A percentile compares a stretch with the other conserved stretches of the same genome.
Evolutionary conservation across 2,888 invertebrate species (phyloP).

Genomic region (Ornithoptera alexandrae): DNA sequence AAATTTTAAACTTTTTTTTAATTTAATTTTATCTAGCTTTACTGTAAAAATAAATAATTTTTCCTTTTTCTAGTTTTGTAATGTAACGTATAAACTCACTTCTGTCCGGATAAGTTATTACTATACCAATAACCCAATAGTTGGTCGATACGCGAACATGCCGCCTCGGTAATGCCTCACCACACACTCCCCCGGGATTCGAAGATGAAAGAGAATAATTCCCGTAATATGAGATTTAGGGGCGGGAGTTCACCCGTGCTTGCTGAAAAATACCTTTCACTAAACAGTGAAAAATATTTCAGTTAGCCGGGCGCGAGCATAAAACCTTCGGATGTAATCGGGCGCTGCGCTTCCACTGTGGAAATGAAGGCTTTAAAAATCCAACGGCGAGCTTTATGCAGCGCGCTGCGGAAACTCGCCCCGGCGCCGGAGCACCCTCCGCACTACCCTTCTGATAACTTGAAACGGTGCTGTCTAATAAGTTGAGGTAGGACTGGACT

Average conservation of each 20-base stretch:
- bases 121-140: no score
- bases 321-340: slow-evolving; percentile 28
- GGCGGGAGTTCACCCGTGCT: slow-evolving; percentile 11
- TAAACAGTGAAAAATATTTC: slow-evolving; percentile 25
- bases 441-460: neutral
- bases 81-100: no score
- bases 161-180: neutral
- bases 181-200: neutral
- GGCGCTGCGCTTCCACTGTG: slow-evolving; percentile 17
- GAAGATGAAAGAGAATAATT: slow-evolving; percentile 15
- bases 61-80: no score
- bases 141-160: no score
- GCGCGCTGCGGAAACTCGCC: slow-evolving; percentile 7
- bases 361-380: slow-evolving; percentile 28
- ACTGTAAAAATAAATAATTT: no score
- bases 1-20: no score
- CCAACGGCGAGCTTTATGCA: slow-evolving; percentile 20
- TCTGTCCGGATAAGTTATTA: no score
- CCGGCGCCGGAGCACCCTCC: no score
- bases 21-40: no score
- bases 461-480: slow-evolving; percentile 8
- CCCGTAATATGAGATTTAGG: slow-evolving; percentile 19
- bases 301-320: slow-evolving; percentile 5
- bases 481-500: neutral
- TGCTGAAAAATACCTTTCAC: slow-evolving; percentile 18